These are phyloP conservation scores for Orchestia grillus DNA, from an alignment of 1,140 invertebrate genomes.

Conservation along the genomic window DNA sequence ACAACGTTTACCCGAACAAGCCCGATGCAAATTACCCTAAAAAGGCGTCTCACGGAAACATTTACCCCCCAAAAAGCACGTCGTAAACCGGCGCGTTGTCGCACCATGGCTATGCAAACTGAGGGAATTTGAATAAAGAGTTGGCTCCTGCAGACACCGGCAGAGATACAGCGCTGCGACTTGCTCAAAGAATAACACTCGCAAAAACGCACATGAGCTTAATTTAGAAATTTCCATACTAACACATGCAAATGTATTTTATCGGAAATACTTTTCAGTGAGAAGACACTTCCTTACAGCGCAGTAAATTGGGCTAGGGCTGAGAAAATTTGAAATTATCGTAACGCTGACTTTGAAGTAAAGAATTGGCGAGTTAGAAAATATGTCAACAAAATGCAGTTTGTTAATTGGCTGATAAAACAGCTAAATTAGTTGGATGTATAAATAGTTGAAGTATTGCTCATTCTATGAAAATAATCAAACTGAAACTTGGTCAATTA, in stretches of 20 bases:
- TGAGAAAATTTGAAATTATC: background rate
- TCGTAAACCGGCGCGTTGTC: conserved; percentile 24
- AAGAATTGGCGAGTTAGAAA: background rate
- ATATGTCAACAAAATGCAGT: background rate
- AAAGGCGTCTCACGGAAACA: conserved; percentile 10
- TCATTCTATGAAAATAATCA: too few relatives aligned
- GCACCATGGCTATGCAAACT: conserved; percentile 4
- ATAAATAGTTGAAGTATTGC: too few relatives aligned
- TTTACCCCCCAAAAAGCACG: conserved; percentile 39
- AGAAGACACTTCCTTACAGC: background rate
- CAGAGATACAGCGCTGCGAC: background rate
- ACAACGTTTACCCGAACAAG: background rate
- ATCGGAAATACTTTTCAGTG: background rate
- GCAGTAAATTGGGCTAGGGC: background rate
- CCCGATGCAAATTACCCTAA: conserved; percentile 44
- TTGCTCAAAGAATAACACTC: background rate
- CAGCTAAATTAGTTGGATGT: background rate
- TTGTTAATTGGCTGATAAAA: background rate
- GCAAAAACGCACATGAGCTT: background rate
- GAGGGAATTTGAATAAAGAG: conserved; percentile 49
- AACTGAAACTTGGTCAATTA: too few relatives aligned
- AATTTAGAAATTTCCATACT: background rate
- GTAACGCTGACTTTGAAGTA: background rate
- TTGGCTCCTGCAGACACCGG: background rate
- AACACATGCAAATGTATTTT: background rate